phyloP scores from a whole-genome alignment of 2,797 vertebrate species.

The Platyrinchus mystaceus region DNA sequence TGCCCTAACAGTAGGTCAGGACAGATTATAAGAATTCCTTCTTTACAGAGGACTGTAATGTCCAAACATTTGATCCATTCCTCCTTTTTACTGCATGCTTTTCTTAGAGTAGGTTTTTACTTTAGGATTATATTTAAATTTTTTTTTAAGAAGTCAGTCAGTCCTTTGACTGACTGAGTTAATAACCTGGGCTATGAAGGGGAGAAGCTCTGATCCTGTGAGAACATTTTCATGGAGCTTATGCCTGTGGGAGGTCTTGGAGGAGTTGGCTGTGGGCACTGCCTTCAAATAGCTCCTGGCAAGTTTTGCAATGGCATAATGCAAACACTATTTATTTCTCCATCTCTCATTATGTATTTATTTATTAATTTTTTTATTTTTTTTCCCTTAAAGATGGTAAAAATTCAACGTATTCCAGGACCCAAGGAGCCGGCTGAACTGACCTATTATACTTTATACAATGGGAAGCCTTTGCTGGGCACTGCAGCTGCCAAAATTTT shows the following conservation, averaged over 20 bases:
- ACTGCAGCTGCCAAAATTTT: slow-evolving; percentile 92
- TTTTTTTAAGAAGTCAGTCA: not conserved
- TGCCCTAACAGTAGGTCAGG: not conserved
- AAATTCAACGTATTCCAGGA: slow-evolving; percentile 88
- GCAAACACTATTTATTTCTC: not conserved
- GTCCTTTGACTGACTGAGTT: not conserved
- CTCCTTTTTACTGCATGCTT: not conserved
- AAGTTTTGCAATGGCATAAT: not conserved
- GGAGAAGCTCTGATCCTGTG: not conserved
- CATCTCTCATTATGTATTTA: not conserved
- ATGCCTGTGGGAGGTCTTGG: not conserved
- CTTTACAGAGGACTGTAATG: not conserved
- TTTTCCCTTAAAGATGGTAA: slow-evolving; percentile 87
- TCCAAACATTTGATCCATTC: not conserved
- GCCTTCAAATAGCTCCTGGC: not conserved
- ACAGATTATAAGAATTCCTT: not conserved
- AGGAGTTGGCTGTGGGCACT: not conserved
- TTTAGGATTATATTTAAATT: not conserved
- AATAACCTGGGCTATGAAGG: not conserved
- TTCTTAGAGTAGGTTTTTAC: not conserved
- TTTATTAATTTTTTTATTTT: no score
- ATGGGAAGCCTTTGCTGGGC: slow-evolving; percentile 86
- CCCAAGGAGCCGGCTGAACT: slow-evolving; percentile 91
- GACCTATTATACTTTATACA: slow-evolving; percentile 92
- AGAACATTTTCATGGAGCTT: not conserved